Evolutionary conservation across 2,797 vertebrate species (phyloP).

Genomic region (Babyrousa celebensis): DNA sequence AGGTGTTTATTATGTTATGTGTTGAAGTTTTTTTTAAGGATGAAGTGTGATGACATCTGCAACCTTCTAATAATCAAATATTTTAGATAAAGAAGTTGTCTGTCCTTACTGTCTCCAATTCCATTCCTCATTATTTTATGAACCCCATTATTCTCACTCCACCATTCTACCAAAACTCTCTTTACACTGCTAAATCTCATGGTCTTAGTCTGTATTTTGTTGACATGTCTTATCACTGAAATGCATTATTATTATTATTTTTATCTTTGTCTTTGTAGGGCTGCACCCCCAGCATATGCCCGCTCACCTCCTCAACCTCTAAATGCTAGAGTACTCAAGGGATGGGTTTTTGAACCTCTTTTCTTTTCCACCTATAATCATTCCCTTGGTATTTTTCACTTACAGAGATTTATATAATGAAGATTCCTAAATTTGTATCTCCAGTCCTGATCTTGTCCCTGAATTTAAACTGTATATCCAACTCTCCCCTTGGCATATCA

Average conservation of each 20-base stretch:
- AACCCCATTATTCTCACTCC: no score
- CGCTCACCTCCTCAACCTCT: neutral
- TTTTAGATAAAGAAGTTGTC: slow-evolving; percentile 21
- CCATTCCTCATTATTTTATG: neutral
- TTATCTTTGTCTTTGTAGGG: no score
- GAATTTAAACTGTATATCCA: neutral
- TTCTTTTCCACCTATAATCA: slow-evolving; percentile 1
- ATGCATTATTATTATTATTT: neutral
- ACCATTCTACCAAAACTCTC: neutral
- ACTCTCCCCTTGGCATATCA: neutral
- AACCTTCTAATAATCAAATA: slow-evolving; percentile 21
- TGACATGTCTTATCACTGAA: neutral
- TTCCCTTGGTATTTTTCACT: slow-evolving; percentile 27
- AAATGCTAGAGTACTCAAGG: neutral
- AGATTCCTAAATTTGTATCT: neutral
- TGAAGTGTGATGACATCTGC: neutral
- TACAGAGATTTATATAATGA: slow-evolving; percentile 13
- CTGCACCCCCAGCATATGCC: no score
- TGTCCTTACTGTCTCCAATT: slow-evolving; percentile 9
- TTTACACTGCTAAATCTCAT: slow-evolving; percentile 2
- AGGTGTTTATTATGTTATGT: no score
- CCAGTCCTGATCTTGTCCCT: neutral
- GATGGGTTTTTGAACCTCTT: neutral
- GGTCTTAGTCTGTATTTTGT: neutral
- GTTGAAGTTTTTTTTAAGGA: neutral